Conservation (phyloP, 2,113 vertebrate species). For the Loxodonta africana region DNA sequence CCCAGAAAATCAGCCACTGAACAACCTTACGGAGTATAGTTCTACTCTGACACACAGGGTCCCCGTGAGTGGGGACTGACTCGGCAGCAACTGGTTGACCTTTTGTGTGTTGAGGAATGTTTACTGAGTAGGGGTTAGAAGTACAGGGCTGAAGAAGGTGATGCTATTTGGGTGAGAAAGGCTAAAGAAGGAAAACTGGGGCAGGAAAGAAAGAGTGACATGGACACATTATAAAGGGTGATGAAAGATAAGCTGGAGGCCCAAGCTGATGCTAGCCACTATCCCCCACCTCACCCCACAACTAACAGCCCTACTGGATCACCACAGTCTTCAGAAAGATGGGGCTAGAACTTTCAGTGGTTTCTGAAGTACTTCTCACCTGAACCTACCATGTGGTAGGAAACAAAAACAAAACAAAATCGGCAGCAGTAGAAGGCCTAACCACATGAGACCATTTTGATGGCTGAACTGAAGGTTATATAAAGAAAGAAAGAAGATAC, state of each 20-base stretch:
- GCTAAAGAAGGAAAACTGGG: not conserved
- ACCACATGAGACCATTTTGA: not conserved
- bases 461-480: conserved; percentile 5
- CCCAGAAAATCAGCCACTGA: not conserved
- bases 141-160: not conserved
- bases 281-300: not conserved
- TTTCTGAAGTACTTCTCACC: conserved; percentile 51
- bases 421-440: conserved; percentile 27
- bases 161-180: not conserved
- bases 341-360: not conserved
- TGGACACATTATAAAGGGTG: not conserved
- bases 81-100: not conserved
- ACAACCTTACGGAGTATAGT: not conserved
- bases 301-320: not conserved
- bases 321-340: not conserved
- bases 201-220: not conserved
- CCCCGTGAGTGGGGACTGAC: not conserved
- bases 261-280: not conserved
- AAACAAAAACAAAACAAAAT: conserved; percentile 58
- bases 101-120: conserved; percentile 34
- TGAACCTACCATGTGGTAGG: conserved; percentile 17
- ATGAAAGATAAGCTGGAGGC: not conserved
- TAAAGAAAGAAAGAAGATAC: not conserved
- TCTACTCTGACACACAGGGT: not conserved
- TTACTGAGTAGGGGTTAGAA: not conserved